These are phyloP conservation scores for Nemapogon koenigi DNA, from an alignment of 2,888 invertebrate genomes.

Conservation along the genomic window DNA sequence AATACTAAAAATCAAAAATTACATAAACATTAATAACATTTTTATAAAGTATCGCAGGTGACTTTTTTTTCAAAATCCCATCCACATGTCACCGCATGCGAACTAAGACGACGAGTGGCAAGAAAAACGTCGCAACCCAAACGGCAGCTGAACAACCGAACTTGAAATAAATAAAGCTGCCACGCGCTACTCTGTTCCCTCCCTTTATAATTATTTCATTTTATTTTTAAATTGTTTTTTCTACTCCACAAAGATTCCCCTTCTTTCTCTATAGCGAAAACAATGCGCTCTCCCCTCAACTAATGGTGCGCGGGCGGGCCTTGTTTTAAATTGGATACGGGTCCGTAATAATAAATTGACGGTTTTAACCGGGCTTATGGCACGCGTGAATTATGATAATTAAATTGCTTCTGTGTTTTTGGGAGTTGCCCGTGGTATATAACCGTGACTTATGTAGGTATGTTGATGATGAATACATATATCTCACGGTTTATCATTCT, in stretches of 20 bases:
- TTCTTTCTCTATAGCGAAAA: conserved; percentile 48
- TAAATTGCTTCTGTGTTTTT: conserved; percentile 51
- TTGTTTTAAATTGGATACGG: conserved; percentile 66
- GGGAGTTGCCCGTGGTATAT: conserved; percentile 13
- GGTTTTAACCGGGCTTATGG: conserved; percentile 53
- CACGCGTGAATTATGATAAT: conserved; percentile 56
- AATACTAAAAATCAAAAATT: no score
- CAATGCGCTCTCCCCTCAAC: conserved; percentile 29
- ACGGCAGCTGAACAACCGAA: conserved; percentile 47
- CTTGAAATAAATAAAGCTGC: conserved; percentile 53
- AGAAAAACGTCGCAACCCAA: conserved; percentile 1
- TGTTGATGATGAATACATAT: no score
- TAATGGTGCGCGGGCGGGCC: conserved; percentile 21
- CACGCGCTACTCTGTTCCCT: conserved; percentile 55
- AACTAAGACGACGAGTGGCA: no score
- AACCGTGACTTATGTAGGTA: not conserved
- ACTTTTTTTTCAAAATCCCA: conserved; percentile 4
- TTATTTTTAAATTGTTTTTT: conserved; percentile 66
- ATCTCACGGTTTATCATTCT: no score
- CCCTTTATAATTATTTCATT: conserved; percentile 61
- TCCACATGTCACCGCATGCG: conserved; percentile 7
- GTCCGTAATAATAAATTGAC: conserved; percentile 62
- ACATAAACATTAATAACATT: no score
- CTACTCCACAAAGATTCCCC: conserved; percentile 55
- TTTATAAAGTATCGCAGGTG: no score